A percentile compares a stretch with the other conserved stretches of the same genome.
Evolutionary conservation across 30 jellyfish, hydroid and myxozoan species (phyloP).

Genomic region (Rhopilema esculentum): DNA sequence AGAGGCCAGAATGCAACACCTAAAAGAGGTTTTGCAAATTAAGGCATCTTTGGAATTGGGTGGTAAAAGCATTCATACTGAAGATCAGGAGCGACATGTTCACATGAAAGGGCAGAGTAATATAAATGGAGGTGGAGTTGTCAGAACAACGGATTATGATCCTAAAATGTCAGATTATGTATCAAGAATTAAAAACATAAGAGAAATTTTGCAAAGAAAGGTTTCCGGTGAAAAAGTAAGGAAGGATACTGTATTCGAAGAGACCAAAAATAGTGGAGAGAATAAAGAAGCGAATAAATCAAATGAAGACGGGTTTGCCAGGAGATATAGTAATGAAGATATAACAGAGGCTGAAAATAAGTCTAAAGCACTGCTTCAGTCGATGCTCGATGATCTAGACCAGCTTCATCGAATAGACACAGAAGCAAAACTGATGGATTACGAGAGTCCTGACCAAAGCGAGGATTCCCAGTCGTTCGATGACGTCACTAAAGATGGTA

Average conservation of each 20-base stretch:
- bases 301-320: not conserved
- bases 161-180: not conserved
- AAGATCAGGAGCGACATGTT: too few relatives aligned
- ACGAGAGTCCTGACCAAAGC: not conserved
- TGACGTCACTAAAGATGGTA: not conserved
- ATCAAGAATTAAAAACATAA: not conserved
- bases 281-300: not conserved
- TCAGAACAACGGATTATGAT: not conserved
- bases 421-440: not conserved
- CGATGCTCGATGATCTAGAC: slow-evolving; percentile 26
- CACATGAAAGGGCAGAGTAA: too few relatives aligned
- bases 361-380: slow-evolving; percentile 19
- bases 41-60: not conserved
- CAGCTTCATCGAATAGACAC: not conserved
- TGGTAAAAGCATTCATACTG: too few relatives aligned
- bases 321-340: slow-evolving; percentile 1
- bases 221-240: not conserved
- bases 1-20: not conserved
- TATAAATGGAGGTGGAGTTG: too few relatives aligned
- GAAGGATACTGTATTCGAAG: not conserved
- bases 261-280: not conserved
- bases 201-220: slow-evolving; percentile 16
- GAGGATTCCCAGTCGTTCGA: not conserved
- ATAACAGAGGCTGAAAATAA: slow-evolving; percentile 2
- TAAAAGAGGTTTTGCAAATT: not conserved